A percentile compares a stretch with the other conserved stretches of the same genome.
Evolutionary conservation across 2,113 vertebrate genomes (phyloP).

Genomic region (Danionella cerebrum): DNA sequence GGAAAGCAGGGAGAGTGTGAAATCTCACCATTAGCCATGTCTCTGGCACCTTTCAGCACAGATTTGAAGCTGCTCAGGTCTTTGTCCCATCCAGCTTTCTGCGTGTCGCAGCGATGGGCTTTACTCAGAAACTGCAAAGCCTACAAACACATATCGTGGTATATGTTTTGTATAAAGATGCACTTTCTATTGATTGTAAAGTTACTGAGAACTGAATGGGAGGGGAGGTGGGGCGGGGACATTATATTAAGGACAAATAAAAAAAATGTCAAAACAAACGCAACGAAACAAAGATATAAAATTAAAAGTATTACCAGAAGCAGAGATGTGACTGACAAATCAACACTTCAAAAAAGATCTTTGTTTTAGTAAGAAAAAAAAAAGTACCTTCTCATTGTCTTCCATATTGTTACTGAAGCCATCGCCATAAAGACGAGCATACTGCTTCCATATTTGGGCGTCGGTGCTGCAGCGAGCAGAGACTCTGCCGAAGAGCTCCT

Average conservation of each 20-base stretch:
- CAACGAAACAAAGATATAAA: too few relatives aligned
- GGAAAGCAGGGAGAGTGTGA: background rate
- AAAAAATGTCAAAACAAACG: too few relatives aligned
- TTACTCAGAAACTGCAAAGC: slow-evolving; percentile 84
- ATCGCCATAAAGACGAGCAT: slow-evolving; percentile 74
- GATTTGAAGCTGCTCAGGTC: slow-evolving; percentile 75
- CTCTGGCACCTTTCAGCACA: slow-evolving; percentile 69
- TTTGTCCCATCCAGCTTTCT: slow-evolving; percentile 80
- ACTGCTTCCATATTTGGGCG: slow-evolving; percentile 78
- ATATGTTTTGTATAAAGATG: too few relatives aligned
- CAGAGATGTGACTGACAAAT: too few relatives aligned
- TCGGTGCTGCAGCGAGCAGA: slow-evolving; percentile 79
- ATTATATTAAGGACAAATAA: too few relatives aligned
- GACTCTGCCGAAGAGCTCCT: slow-evolving; percentile 82
- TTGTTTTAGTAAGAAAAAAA: background rate
- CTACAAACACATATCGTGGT: slow-evolving; percentile 61
- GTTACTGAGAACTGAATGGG: too few relatives aligned
- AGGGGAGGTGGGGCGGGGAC: too few relatives aligned
- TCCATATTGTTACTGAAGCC: slow-evolving; percentile 67
- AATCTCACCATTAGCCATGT: slow-evolving; percentile 75
- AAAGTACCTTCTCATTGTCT: slow-evolving; percentile 80
- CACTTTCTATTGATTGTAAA: too few relatives aligned
- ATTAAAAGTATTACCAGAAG: too few relatives aligned
- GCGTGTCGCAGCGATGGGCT: slow-evolving; percentile 84
- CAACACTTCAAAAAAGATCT: too few relatives aligned